Evolutionary conservation across 92 coral and sea anemone genomes (phyloP), one percentile per base, ranked within the genome.

Genomic region (Desmophyllum pertusum): DNA sequence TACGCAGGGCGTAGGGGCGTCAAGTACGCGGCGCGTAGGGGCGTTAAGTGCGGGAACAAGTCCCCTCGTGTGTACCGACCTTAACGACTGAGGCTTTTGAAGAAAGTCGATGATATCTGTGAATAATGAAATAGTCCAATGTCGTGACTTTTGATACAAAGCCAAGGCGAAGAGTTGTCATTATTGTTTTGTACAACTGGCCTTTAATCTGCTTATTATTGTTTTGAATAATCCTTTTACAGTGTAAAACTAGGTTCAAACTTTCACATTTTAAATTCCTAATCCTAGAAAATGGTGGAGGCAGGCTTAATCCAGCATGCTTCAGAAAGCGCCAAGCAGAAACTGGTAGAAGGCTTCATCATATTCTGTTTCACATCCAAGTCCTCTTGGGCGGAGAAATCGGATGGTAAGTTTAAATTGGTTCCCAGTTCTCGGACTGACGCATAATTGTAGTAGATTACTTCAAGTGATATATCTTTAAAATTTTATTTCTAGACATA

Each of bases 251-350:
- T 21, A 25, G 35, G 3, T 25, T 6, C 67, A 62, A 62, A 29
- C 67, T n/a, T 2, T 31, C 14, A n/a, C 1, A 19, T 17, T 36
- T 27, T 40, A 27, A 40, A 75, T 63, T 78, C 41, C n/a, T n/a
- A 14, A 18, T 69, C 13, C n/a, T 81, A 96, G 99, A 96, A 87
- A 92, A 81, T 96, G 96, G 53, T 94, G 17, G 94, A 94, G n/a
- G 95, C 87, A 21, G 93, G 89, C 46, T 78, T 97, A 37, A 91
- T 97, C 70, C 93, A 89, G 40, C 99, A 97, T 73, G 99, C 98
- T 17, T 97, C 99, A 23, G 90, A 89, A 41, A 94, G 95, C 70
- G 84, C 79, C 10, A 88, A 89, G 66, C 99, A 96, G 67, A 84
- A 83, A 59, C 88, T 96, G 73, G 88, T 89, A 1, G 95, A 86